phyloP scores from a whole-genome alignment of 2,888 invertebrate species.

The Elmis aenea region DNA sequence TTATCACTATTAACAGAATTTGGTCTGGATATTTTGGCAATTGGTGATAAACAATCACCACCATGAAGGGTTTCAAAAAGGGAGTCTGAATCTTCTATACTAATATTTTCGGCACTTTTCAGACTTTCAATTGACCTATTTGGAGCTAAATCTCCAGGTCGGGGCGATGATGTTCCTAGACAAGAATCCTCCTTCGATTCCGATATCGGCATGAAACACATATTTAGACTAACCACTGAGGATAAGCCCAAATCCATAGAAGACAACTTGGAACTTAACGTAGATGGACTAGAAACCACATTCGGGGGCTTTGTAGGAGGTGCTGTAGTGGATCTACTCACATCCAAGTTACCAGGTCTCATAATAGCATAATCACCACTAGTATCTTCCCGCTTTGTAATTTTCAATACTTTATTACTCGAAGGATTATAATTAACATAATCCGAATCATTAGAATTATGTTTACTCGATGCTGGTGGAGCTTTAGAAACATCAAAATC shows the following conservation, averaged over 20 bases:
- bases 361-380: constrained; percentile 24
- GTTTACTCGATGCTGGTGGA: constrained; percentile 4
- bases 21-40: constrained; percentile 37
- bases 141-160: constrained; percentile 23
- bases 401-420: constrained; percentile 11
- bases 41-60: constrained; percentile 27
- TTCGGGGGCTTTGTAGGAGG: constrained; percentile 13
- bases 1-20: constrained; percentile 42
- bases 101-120: constrained; percentile 6
- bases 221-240: constrained; percentile 6
- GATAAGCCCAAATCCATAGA: constrained; percentile 21
- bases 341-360: constrained; percentile 16
- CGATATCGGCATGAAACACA: constrained; percentile 27
- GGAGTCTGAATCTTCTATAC: constrained; percentile 7
- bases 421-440: constrained; percentile 43
- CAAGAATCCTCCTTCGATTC: constrained; percentile 16
- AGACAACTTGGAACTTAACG: constrained; percentile 30
- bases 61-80: background rate
- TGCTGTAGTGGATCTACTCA: constrained; percentile 25
- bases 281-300: constrained; percentile 27
- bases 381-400: constrained; percentile 2
- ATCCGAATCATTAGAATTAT: constrained; percentile 27
- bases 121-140: constrained; percentile 14
- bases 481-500: constrained; percentile 33
- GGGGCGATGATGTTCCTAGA: constrained; percentile 17